Evolutionary conservation across 64 coral and sea anemone species (phyloP).

Genomic region (Actinia equina): DNA sequence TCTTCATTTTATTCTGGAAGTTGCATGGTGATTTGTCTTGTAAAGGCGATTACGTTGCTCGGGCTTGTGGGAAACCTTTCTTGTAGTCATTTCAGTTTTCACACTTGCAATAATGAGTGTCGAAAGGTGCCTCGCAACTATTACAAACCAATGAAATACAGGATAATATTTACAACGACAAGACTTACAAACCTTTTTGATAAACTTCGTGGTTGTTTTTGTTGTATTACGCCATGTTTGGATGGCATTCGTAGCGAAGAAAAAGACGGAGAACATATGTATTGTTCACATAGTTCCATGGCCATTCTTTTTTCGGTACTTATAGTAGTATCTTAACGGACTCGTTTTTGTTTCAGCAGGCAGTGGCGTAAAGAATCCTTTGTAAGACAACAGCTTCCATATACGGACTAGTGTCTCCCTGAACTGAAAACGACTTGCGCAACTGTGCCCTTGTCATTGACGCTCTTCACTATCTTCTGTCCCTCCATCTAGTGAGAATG

Average conservation of each 20-base stretch:
- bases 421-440: conserved; percentile 55
- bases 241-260: conserved; percentile 60
- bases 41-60: conserved; percentile 60
- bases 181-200: conserved; percentile 43
- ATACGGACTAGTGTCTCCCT: not conserved
- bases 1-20: conserved; percentile 43
- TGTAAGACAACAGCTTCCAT: conserved; percentile 36
- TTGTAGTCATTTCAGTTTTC: conserved; percentile 54
- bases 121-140: conserved; percentile 62
- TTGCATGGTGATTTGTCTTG: conserved; percentile 47
- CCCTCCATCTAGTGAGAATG: conserved; percentile 38
- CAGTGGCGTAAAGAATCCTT: conserved; percentile 43
- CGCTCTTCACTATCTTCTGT: conserved; percentile 63
- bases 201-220: conserved; percentile 27
- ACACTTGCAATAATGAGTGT: conserved; percentile 61
- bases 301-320: conserved; percentile 25
- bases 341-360: conserved; percentile 40
- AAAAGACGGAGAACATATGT: conserved; percentile 33
- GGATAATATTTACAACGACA: not conserved
- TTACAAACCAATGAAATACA: conserved; percentile 60
- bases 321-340: conserved; percentile 53
- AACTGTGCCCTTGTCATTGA: conserved; percentile 76
- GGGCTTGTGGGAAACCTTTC: conserved; percentile 51
- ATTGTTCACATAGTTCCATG: conserved; percentile 35
- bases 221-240: conserved; percentile 31